A percentile compares a stretch with the other conserved stretches of the same genome.
phyloP scores from a whole-genome alignment of 2,888 invertebrate species.

The Agonopterix heracliana region DNA sequence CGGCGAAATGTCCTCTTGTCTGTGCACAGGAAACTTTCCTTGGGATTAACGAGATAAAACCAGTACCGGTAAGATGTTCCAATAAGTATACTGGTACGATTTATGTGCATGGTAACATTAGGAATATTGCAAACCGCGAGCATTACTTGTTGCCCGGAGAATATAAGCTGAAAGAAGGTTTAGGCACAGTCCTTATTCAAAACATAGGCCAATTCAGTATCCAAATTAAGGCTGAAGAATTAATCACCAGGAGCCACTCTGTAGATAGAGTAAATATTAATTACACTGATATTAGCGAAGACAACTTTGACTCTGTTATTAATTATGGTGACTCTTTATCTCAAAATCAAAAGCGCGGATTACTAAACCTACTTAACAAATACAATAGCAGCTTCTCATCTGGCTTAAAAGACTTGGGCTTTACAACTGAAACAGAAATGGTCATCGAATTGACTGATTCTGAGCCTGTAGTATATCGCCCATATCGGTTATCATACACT shows the following conservation, averaged over 20 bases:
- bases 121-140: not conserved
- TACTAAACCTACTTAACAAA: not conserved
- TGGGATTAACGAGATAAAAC: not conserved
- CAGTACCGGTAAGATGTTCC: not conserved
- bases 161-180: not conserved
- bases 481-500: constrained; percentile 13
- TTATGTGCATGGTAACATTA: constrained; percentile 2
- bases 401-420: constrained; percentile 12
- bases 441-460: constrained; percentile 12
- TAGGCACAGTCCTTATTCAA: not conserved
- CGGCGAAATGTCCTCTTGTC: not conserved
- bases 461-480: constrained; percentile 16
- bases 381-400: constrained; percentile 11
- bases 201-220: not conserved
- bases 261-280: not conserved
- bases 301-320: not conserved
- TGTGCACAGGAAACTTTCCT: not conserved
- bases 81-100: not conserved
- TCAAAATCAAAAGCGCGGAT: not conserved
- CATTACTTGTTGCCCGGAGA: constrained; percentile 1
- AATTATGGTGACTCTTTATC: not conserved
- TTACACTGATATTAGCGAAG: not conserved
- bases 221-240: not conserved
- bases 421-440: constrained; percentile 15
- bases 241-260: not conserved